phyloP scores from a whole-genome alignment of 2,113 vertebrate species.

The Ameiurus melas region DNA sequence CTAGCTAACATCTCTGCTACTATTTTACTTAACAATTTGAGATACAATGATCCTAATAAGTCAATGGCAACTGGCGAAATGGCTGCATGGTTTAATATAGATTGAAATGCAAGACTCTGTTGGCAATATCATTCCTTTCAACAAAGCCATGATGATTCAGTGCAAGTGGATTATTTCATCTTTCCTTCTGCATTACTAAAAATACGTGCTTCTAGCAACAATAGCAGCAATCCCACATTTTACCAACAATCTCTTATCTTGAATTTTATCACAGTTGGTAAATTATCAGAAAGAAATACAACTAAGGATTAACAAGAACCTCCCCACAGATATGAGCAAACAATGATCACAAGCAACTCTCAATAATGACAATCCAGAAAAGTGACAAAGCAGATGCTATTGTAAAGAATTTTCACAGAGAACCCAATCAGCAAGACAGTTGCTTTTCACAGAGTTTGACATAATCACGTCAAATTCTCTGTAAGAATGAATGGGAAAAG shows the following conservation, averaged over 20 bases:
- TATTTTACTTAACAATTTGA: background rate
- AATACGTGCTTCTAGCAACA: background rate
- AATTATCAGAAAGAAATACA: background rate
- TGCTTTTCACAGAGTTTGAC: slow-evolving; percentile 23
- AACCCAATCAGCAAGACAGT: background rate
- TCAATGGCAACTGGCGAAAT: background rate
- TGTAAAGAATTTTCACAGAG: slow-evolving; percentile 18
- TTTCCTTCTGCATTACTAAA: background rate
- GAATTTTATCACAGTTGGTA: background rate
- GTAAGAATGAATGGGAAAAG: slow-evolving; percentile 27
- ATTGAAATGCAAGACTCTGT: background rate
- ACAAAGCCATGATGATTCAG: background rate
- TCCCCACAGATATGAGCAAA: background rate
- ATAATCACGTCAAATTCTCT: slow-evolving; percentile 36
- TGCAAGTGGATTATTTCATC: background rate
- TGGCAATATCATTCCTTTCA: background rate
- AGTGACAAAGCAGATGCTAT: background rate
- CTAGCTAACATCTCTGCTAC: background rate
- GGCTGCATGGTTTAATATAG: background rate
- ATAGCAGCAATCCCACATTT: background rate
- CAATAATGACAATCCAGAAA: slow-evolving; percentile 13
- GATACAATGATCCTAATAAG: background rate
- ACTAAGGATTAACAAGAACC: background rate
- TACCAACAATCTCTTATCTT: background rate
- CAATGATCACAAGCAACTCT: slow-evolving; percentile 2